Percentiles rank a stretch among this genome's conserved stretches.
Evolutionary conservation across 2,888 invertebrate genomes (phyloP).

Genomic region (Gerris lacustris): DNA sequence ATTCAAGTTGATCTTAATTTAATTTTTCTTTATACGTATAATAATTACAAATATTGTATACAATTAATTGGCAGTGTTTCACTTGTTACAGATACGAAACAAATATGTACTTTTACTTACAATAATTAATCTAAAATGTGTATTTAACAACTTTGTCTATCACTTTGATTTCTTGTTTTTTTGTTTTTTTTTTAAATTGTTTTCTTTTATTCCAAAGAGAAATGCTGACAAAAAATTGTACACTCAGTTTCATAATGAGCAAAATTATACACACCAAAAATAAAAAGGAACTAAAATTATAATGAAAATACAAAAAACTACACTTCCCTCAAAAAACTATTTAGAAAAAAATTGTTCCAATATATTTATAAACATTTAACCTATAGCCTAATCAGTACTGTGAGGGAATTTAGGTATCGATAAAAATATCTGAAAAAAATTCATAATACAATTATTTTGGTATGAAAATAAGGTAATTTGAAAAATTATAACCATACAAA

Average conservation of each 20-base stretch:
- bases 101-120: no score
- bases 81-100: neutral
- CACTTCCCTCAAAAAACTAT: neutral
- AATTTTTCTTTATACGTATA: neutral
- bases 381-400: constrained; percentile 24
- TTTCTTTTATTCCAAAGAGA: neutral
- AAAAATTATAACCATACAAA: no score
- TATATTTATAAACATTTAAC: neutral
- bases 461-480: no score
- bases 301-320: neutral
- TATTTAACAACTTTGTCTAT: no score
- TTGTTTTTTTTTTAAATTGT: no score
- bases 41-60: neutral
- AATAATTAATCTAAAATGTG: no score
- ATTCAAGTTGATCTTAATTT: neutral
- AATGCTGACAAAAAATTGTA: constrained; percentile 1
- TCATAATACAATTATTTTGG: no score
- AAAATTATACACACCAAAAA: neutral
- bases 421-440: neutral
- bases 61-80: constrained; percentile 5
- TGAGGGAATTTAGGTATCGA: constrained; percentile 8
- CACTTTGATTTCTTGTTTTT: no score
- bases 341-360: neutral
- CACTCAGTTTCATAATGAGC: neutral
- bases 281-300: neutral